These are phyloP conservation scores for Siderastrea radians DNA, from an alignment of 92 coral and sea anemone genomes.

Conservation along the genomic window DNA sequence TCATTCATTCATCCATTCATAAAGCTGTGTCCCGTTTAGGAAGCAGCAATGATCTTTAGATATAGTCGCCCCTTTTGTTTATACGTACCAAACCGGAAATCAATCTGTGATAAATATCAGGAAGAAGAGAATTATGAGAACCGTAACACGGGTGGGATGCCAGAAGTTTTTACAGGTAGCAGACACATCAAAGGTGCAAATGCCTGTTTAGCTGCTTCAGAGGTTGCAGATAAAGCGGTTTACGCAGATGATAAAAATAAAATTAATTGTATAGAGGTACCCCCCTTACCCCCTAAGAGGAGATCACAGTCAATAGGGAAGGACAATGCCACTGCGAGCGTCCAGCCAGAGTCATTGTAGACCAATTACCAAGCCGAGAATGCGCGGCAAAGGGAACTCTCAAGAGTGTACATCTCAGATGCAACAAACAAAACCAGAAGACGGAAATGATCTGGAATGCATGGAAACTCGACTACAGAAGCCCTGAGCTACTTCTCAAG, in stretches of 20 bases:
- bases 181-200: background rate
- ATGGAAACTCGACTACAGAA: background rate
- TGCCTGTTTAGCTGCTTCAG: background rate
- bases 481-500: background rate
- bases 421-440: background rate
- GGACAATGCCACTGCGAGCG: no score
- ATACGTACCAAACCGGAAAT: background rate
- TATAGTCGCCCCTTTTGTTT: no score
- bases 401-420: background rate
- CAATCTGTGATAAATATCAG: background rate
- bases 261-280: background rate
- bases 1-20: no score
- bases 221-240: background rate
- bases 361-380: constrained; percentile 15
- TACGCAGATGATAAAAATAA: background rate
- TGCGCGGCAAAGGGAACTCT: background rate
- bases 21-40: background rate
- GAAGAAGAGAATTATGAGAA: background rate
- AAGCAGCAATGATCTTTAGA: background rate
- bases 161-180: background rate
- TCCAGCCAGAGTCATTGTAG: background rate
- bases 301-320: background rate
- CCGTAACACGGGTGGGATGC: background rate
- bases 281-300: constrained; percentile 14
- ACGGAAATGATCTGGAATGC: background rate